phyloP scores from a whole-genome alignment of 2,888 invertebrate genomes.

The Anarsia innoxiella region DNA sequence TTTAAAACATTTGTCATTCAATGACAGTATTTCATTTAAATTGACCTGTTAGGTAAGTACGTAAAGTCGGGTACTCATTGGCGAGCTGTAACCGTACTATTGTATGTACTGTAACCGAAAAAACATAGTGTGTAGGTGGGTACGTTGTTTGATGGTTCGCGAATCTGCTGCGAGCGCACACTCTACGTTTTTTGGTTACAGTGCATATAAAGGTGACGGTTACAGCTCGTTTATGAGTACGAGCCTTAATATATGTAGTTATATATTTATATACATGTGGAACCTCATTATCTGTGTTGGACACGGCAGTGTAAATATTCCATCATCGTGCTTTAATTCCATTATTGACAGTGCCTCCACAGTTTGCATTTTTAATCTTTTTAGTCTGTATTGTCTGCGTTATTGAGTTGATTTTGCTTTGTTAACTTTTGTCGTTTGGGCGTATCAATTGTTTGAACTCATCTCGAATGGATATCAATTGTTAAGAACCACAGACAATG shows the following conservation, averaged over 20 bases:
- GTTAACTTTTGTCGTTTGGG: background rate
- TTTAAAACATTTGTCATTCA: constrained; percentile 11
- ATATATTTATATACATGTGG: no score
- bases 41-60: no score
- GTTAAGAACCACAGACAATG: constrained; percentile 30
- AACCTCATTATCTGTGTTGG: constrained; percentile 43
- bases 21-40: constrained; percentile 15
- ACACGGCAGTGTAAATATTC: constrained; percentile 42
- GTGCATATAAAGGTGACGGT: no score
- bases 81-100: no score
- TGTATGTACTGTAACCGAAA: no score
- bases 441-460: constrained; percentile 21
- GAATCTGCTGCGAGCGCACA: no score
- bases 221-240: no score
- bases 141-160: no score
- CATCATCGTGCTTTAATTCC: constrained; percentile 42
- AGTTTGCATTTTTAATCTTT: constrained; percentile 1
- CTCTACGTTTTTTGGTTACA: no score
- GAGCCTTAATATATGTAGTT: no score
- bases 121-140: no score
- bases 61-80: no score
- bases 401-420: background rate
- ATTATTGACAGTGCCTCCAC: constrained; percentile 31
- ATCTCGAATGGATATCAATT: constrained; percentile 29
- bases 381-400: background rate